phyloP scores from a whole-genome alignment of 2,113 vertebrate genomes.

The Cynoglossus semilaevis region DNA sequence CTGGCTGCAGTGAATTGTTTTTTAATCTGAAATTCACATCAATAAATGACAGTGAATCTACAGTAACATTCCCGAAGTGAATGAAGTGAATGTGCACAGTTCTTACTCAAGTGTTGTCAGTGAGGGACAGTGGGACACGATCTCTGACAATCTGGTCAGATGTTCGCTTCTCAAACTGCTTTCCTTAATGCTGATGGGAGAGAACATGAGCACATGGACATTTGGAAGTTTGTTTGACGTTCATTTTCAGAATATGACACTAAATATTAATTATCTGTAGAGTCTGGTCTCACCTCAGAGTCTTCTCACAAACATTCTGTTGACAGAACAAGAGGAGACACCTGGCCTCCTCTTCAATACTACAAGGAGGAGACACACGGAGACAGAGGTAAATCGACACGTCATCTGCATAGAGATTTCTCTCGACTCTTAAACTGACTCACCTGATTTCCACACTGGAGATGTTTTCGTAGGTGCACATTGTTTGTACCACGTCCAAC shows the following conservation, averaged over 20 bases:
- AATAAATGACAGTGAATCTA: not conserved
- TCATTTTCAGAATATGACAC: too few species aligned
- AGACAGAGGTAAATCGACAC: not conserved
- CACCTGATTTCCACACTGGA: conserved; percentile 79
- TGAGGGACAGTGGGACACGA: conserved; percentile 63
- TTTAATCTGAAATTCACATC: conserved; percentile 38
- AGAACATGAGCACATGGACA: not conserved
- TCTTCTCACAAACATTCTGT: conserved; percentile 50
- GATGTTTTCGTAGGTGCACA: conserved; percentile 67
- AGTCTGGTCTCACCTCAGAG: conserved; percentile 75
- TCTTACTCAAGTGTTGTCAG: conserved; percentile 81
- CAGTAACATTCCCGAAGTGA: not conserved
- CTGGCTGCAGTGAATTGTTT: conserved; percentile 34
- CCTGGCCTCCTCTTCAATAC: conserved; percentile 73
- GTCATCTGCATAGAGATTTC: too few species aligned
- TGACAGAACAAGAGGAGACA: conserved; percentile 73
- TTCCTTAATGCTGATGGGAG: conserved; percentile 69
- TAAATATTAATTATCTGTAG: not conserved
- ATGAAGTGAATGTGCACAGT: conserved; percentile 55
- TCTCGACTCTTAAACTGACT: not conserved
- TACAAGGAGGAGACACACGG: conserved; percentile 42
- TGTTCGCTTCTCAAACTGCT: conserved; percentile 74
- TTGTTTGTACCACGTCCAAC: conserved; percentile 64
- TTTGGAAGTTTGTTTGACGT: not conserved
- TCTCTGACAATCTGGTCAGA: conserved; percentile 65